A percentile compares a stretch with the other conserved stretches of the same genome.
Conservation (phyloP, 2,888 invertebrate genomes). For the Lycaena phlaeas region DNA sequence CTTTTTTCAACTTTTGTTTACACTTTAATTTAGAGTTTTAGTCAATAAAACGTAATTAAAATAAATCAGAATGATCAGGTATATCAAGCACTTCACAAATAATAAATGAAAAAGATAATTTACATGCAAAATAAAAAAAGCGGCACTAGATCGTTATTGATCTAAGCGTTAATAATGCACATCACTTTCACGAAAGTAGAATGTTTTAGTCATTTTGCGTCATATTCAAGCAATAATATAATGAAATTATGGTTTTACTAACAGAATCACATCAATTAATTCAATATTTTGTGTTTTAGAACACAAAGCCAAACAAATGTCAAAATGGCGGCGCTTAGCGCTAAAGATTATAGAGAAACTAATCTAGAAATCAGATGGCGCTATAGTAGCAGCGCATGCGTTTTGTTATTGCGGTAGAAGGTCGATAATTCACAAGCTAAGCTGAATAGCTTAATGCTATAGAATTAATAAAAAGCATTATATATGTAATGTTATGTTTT, state of each 20-base stretch:
- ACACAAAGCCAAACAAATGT: slow-evolving; percentile 74
- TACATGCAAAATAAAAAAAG: slow-evolving; percentile 57
- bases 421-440: not conserved
- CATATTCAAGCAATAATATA: slow-evolving; percentile 23
- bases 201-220: slow-evolving; percentile 24
- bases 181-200: slow-evolving; percentile 32
- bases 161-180: slow-evolving; percentile 44
- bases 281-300: slow-evolving; percentile 42
- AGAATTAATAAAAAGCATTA: too few relatives aligned
- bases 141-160: slow-evolving; percentile 61
- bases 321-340: slow-evolving; percentile 70
- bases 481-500: too few relatives aligned
- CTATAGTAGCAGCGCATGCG: slow-evolving; percentile 49
- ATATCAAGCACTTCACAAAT: slow-evolving; percentile 10
- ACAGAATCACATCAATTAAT: slow-evolving; percentile 38
- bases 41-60: too few relatives aligned
- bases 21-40: too few relatives aligned
- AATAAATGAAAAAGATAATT: slow-evolving; percentile 33
- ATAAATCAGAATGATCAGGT: too few relatives aligned
- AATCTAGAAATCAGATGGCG: slow-evolving; percentile 43
- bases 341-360: slow-evolving; percentile 17
- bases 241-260: slow-evolving; percentile 32
- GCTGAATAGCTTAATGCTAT: too few relatives aligned
- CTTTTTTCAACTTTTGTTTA: slow-evolving; percentile 10
- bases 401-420: slow-evolving; percentile 34